phyloP scores from a whole-genome alignment of 2,888 invertebrate species.

The Spatulosminthurus flaviceps region DNA sequence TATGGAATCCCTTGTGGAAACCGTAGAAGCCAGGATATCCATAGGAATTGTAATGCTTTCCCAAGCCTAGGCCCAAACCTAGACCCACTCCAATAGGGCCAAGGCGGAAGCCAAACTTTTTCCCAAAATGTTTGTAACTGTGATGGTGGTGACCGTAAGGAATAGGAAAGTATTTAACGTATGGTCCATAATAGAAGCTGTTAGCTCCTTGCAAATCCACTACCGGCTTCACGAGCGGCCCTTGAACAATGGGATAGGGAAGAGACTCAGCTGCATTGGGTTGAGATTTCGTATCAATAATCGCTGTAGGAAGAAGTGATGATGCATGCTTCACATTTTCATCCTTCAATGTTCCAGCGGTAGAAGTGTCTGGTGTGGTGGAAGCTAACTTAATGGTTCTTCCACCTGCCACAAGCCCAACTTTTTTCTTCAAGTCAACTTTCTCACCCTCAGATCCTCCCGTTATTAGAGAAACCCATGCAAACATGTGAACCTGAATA shows the following conservation, averaged over 20 bases:
- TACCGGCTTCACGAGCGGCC: not conserved
- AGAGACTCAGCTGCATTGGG: not conserved
- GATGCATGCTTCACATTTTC: constrained; percentile 9
- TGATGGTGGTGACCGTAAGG: constrained; percentile 15
- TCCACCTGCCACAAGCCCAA: constrained; percentile 16
- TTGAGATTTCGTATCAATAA: not conserved
- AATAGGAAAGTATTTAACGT: constrained; percentile 4
- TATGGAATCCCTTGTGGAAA: constrained; percentile 27
- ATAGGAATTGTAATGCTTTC: not conserved
- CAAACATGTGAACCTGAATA: not conserved
- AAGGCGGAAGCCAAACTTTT: constrained; percentile 4
- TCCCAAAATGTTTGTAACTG: constrained; percentile 18
- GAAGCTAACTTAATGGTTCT: constrained; percentile 6
- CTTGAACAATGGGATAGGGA: not conserved
- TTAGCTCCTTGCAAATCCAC: not conserved
- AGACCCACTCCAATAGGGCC: constrained; percentile 4
- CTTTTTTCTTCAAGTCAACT: not conserved
- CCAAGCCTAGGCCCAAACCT: not conserved
- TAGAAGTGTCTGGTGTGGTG: not conserved
- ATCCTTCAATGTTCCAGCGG: not conserved
- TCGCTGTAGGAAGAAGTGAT: not conserved
- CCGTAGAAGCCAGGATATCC: not conserved
- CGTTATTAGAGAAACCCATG: not conserved
- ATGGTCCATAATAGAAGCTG: not conserved
- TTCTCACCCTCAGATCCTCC: not conserved